A percentile compares a stretch with the other conserved stretches of the same genome.
Conservation (phyloP, 2,797 vertebrate genomes). For the Margarornis squamiger region DNA sequence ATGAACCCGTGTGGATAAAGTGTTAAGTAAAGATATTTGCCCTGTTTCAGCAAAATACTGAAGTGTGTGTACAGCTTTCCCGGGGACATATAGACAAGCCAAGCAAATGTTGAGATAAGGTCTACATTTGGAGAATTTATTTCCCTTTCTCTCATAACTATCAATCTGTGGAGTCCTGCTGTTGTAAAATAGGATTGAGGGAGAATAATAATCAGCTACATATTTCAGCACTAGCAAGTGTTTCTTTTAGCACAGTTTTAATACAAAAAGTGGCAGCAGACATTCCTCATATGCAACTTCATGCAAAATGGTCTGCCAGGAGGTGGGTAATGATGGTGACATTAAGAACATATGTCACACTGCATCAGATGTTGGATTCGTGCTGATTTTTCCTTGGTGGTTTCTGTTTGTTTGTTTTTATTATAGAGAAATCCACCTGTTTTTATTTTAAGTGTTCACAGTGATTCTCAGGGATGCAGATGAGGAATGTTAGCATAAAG, state of each 20-base stretch:
- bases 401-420: conserved; percentile 44
- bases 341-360: neutral
- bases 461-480: conserved; percentile 13
- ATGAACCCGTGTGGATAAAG: neutral
- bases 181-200: neutral
- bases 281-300: neutral
- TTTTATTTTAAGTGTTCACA: conserved; percentile 50
- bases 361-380: neutral
- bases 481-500: conserved; percentile 42
- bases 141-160: neutral
- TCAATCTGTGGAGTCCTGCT: neutral
- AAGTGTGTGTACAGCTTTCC: neutral
- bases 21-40: conserved; percentile 9
- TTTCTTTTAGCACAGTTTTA: conserved; percentile 35
- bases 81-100: neutral
- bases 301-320: conserved; percentile 4
- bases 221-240: neutral
- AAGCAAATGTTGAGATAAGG: neutral
- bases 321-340: conserved; percentile 20
- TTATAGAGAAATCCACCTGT: conserved; percentile 53
- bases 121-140: neutral
- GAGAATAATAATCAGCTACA: neutral
- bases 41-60: conserved; percentile 11
- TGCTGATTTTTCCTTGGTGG: neutral
- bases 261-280: conserved; percentile 37